Evolutionary conservation across 2,797 vertebrate genomes (phyloP).

Genomic region (Hipposideros larvatus): DNA sequence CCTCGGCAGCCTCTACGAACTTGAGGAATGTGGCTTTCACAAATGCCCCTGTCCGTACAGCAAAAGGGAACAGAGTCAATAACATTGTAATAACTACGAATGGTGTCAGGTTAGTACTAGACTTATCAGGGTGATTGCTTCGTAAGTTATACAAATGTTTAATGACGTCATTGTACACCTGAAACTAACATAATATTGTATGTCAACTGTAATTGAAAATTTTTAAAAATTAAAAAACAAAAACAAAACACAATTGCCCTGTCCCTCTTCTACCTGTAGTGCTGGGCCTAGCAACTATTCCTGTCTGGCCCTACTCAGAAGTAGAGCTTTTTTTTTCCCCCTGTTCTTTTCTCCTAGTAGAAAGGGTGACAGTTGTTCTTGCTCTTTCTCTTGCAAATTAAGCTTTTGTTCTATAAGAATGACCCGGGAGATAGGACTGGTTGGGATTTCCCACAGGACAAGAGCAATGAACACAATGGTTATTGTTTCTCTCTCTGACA

Average conservation of each 20-base stretch:
- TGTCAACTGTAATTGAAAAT: no score
- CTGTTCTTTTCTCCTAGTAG: not conserved
- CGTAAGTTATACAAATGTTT: no score
- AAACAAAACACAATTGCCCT: no score
- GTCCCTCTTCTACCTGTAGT: not conserved
- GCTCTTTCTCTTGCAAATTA: not conserved
- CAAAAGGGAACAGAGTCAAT: no score
- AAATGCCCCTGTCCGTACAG: no score
- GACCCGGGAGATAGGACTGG: not conserved
- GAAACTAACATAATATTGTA: no score
- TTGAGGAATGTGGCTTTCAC: not conserved
- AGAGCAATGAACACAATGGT: not conserved
- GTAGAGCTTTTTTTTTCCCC: not conserved
- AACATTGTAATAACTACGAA: no score
- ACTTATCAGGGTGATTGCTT: no score
- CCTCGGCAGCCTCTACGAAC: not conserved
- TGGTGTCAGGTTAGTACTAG: no score
- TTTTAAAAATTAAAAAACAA: no score
- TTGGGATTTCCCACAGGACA: not conserved
- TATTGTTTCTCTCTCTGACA: not conserved
- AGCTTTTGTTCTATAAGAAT: not conserved
- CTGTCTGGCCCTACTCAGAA: not conserved
- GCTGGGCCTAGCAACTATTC: not conserved
- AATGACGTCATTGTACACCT: no score
- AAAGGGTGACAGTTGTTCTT: not conserved